phyloP scores from a whole-genome alignment of 2,113 vertebrate genomes.

The Heterochromis multidens region DNA sequence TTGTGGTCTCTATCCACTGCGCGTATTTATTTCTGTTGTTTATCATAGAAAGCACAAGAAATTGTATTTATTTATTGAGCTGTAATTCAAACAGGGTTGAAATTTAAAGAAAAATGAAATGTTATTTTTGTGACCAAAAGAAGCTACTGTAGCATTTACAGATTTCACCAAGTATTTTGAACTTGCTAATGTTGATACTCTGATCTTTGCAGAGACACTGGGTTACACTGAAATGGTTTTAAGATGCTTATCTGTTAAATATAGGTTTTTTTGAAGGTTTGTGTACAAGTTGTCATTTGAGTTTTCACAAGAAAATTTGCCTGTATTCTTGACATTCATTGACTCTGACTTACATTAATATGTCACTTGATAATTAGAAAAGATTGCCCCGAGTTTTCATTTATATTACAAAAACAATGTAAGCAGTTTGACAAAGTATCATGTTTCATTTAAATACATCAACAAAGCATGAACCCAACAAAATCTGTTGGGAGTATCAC shows the following conservation, averaged over 20 bases:
- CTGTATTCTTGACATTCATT: background rate
- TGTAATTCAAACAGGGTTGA: background rate
- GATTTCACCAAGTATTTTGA: background rate
- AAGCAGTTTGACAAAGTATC: fast-evolving
- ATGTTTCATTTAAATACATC: background rate
- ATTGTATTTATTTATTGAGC: background rate
- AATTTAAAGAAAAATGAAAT: background rate
- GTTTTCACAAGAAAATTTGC: background rate
- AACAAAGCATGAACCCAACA: background rate
- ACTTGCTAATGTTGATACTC: background rate
- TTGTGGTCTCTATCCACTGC: slow-evolving; percentile 33
- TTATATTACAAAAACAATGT: background rate
- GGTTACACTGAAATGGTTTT: background rate
- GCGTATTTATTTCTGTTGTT: slow-evolving; percentile 39
- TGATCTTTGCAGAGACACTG: background rate
- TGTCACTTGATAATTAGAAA: background rate
- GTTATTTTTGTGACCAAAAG: background rate
- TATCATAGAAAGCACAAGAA: background rate
- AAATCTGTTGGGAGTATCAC: background rate
- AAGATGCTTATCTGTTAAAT: background rate
- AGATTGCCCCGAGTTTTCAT: background rate
- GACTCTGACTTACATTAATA: background rate
- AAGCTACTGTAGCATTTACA: background rate
- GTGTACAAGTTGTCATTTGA: background rate
- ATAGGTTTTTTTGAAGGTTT: background rate